Percentiles rank a stretch among this genome's conserved stretches.
Evolutionary conservation across 2,888 invertebrate genomes (phyloP).

Genomic region (Ophonus ardosiacus): DNA sequence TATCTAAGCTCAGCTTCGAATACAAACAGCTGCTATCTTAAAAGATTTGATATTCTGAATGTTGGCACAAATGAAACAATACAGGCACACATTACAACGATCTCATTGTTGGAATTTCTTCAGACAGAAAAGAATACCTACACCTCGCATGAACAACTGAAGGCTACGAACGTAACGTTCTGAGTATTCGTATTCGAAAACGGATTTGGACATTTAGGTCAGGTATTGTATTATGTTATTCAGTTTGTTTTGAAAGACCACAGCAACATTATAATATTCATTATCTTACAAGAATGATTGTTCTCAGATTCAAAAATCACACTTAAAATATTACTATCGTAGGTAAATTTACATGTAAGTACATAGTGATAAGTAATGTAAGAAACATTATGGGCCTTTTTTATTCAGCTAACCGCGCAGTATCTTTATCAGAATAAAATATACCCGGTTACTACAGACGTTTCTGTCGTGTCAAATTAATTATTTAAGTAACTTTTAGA

Average conservation of each 20-base stretch:
- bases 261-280: conserved; percentile 67
- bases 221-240: conserved; percentile 65
- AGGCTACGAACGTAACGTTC: conserved; percentile 30
- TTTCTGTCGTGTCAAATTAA: no score
- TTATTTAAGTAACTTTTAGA: no score
- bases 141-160: conserved; percentile 47
- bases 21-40: conserved; percentile 64
- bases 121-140: conserved; percentile 51
- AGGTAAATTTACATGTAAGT: conserved; percentile 72
- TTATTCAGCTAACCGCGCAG: no score
- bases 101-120: conserved; percentile 62
- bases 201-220: conserved; percentile 66
- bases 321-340: conserved; percentile 70
- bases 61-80: conserved; percentile 74
- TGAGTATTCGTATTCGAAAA: conserved; percentile 42
- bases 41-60: conserved; percentile 68
- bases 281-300: conserved; percentile 72
- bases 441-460: no score
- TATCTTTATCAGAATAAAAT: no score
- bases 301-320: conserved; percentile 70
- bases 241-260: conserved; percentile 69
- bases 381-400: conserved; percentile 17
- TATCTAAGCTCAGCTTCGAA: conserved; percentile 69
- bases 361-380: conserved; percentile 66
- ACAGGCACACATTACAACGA: conserved; percentile 71